These are phyloP conservation scores for Caenorhabditis latens DNA, from an alignment of 1,140 invertebrate genomes.

Conservation along the genomic window DNA sequence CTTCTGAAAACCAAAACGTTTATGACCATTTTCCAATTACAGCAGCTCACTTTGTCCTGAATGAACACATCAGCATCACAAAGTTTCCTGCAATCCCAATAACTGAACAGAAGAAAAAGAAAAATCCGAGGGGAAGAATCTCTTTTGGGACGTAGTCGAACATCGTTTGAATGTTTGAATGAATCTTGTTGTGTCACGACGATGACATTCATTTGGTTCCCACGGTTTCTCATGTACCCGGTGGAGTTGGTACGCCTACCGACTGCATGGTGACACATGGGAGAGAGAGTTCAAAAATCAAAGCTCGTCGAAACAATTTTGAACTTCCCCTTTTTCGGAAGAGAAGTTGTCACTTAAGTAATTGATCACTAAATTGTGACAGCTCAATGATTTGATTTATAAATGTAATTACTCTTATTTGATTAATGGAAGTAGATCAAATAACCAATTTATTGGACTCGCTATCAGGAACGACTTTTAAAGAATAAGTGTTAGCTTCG, in stretches of 20 bases:
- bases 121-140: conserved; percentile 55
- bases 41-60: conserved; percentile 2
- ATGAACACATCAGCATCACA: conserved; percentile 29
- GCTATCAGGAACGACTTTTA: not conserved
- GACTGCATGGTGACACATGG: not conserved
- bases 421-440: not conserved
- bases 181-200: not conserved
- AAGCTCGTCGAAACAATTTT: not conserved
- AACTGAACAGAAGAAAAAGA: conserved; percentile 42
- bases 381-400: not conserved
- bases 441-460: conserved; percentile 8
- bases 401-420: not conserved
- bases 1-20: not conserved
- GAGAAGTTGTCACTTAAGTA: not conserved
- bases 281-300: conserved; percentile 15
- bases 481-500: not conserved
- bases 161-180: not conserved
- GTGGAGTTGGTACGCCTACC: conserved; percentile 15
- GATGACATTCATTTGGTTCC: not conserved
- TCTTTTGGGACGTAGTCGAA: conserved; percentile 23
- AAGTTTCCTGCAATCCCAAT: conserved; percentile 49
- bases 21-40: not conserved
- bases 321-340: not conserved
- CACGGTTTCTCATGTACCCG: not conserved
- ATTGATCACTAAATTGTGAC: conserved; percentile 3